A percentile compares a stretch with the other conserved stretches of the same genome.
Evolutionary conservation across 2,113 vertebrate species (phyloP).

Genomic region (Myrmecophaga tridactyla): DNA sequence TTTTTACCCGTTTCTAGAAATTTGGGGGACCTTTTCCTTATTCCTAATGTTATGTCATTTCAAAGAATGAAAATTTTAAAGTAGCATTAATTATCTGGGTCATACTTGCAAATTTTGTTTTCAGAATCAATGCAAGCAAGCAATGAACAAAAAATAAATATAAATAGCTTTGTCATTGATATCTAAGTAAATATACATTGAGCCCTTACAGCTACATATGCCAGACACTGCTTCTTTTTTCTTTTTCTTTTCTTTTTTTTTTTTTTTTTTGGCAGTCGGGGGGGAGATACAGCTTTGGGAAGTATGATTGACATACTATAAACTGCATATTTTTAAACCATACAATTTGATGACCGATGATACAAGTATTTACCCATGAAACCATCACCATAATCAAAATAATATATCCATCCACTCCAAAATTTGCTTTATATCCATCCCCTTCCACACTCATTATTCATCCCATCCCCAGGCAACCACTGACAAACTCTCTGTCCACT

Average conservation of each 20-base stretch:
- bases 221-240: neutral
- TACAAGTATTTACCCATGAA: neutral
- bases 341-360: neutral
- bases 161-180: neutral
- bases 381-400: neutral
- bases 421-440: neutral
- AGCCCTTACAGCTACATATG: neutral
- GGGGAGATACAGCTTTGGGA: neutral
- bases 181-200: neutral
- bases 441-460: neutral
- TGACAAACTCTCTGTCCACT: neutral
- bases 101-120: neutral
- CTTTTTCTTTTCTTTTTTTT: too few relatives aligned
- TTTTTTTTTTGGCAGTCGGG: neutral
- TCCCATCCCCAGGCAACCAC: neutral
- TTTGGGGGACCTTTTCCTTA: neutral
- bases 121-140: conserved; percentile 4
- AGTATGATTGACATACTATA: neutral
- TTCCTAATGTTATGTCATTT: neutral
- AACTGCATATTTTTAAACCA: neutral
- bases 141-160: neutral
- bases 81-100: neutral
- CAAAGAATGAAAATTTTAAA: neutral
- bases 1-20: conserved; percentile 13
- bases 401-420: neutral